Evolutionary conservation across 2,888 invertebrate genomes (phyloP).

Genomic region (Limnephilus rhombicus): DNA sequence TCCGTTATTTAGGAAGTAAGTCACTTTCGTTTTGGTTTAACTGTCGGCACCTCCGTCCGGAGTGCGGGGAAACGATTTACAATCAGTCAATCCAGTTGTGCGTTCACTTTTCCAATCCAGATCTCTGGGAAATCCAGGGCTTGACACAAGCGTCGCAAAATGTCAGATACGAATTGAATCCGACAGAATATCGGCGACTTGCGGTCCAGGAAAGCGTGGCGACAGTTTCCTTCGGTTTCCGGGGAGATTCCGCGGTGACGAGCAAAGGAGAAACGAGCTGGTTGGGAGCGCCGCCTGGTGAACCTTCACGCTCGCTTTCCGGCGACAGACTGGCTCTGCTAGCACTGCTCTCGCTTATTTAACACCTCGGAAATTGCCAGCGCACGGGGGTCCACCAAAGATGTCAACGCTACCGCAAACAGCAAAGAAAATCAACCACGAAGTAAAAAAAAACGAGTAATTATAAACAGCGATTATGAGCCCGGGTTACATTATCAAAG

Average conservation of each 20-base stretch:
- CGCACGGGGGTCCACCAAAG: conserved; percentile 16
- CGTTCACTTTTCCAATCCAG: too few relatives aligned
- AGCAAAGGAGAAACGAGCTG: not conserved
- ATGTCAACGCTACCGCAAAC: not conserved
- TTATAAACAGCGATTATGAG: not conserved
- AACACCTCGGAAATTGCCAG: conserved; percentile 58
- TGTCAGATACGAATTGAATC: not conserved
- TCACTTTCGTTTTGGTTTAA: not conserved
- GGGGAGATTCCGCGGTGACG: not conserved
- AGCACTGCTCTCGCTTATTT: conserved; percentile 52
- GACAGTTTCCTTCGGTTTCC: not conserved
- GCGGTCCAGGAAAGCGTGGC: conserved; percentile 5
- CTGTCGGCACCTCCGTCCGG: not conserved
- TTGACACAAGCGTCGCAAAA: not conserved
- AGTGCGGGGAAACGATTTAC: not conserved
- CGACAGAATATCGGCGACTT: not conserved
- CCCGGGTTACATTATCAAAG: not conserved
- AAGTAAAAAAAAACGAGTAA: conserved; percentile 4
- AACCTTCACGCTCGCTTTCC: conserved; percentile 58
- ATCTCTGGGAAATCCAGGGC: too few relatives aligned
- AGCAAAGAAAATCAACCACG: not conserved
- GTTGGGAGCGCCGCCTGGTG: not conserved
- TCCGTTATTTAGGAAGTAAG: conserved; percentile 1
- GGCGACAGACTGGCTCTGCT: conserved; percentile 63
- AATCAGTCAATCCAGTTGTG: too few relatives aligned